These are phyloP conservation scores for Sebastes matsubarae DNA, from an alignment of 2,797 vertebrate genomes.

Conservation along the genomic window DNA sequence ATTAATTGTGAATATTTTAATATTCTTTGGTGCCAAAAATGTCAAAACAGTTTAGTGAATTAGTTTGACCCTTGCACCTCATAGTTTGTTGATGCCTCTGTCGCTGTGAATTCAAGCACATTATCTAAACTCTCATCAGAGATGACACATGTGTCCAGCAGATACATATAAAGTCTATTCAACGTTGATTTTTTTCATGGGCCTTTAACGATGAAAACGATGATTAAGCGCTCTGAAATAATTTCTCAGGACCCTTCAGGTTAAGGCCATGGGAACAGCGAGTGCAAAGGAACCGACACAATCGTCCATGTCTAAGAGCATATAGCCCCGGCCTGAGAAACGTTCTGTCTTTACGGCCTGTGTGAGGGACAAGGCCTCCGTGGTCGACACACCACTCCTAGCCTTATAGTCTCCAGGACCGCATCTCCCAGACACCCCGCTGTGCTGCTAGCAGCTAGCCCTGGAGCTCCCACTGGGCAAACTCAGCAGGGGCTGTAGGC, in stretches of 20 bases:
- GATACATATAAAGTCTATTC: slow-evolving; percentile 33
- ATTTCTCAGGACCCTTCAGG: slow-evolving; percentile 77
- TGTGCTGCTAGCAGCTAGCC: slow-evolving; percentile 58
- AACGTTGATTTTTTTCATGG: slow-evolving; percentile 43
- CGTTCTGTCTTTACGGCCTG: slow-evolving; percentile 45
- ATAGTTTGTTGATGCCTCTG: neutral
- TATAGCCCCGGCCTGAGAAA: slow-evolving; percentile 55
- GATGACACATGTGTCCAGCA: slow-evolving; percentile 42
- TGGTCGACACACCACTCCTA: slow-evolving; percentile 68
- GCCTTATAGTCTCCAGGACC: slow-evolving; percentile 65
- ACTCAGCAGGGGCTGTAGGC: slow-evolving; percentile 69
- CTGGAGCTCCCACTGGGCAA: slow-evolving; percentile 74
- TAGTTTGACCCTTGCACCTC: neutral
- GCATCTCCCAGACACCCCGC: slow-evolving; percentile 73
- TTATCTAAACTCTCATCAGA: slow-evolving; percentile 35
- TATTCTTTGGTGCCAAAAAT: neutral
- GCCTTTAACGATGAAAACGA: slow-evolving; percentile 55
- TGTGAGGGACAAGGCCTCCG: slow-evolving; percentile 67
- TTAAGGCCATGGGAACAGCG: slow-evolving; percentile 76
- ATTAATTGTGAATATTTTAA: neutral
- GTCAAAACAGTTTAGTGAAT: neutral
- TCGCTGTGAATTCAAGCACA: neutral
- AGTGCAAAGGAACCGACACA: slow-evolving; percentile 61
- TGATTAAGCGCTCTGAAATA: slow-evolving; percentile 59
- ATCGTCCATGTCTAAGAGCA: slow-evolving; percentile 70